These are phyloP conservation scores for Podarcis cretensis DNA, from an alignment of 2,113 vertebrate species.

Conservation along the genomic window DNA sequence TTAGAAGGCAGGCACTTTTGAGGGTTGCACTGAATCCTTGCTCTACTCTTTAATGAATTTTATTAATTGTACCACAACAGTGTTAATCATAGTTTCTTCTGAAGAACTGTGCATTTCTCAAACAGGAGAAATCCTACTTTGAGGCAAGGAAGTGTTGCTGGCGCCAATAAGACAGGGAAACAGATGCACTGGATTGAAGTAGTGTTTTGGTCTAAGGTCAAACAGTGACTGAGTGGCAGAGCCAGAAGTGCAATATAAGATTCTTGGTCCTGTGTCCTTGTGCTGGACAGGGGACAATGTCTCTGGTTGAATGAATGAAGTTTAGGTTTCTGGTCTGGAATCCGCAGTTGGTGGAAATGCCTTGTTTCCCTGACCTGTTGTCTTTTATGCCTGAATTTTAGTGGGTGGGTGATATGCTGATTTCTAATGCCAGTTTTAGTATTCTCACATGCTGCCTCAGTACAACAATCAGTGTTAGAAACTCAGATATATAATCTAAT, in stretches of 20 bases:
- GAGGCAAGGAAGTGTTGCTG: neutral
- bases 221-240: neutral
- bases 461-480: neutral
- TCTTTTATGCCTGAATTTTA: neutral
- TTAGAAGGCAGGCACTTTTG: neutral
- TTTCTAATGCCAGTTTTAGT: neutral
- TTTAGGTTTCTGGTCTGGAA: neutral
- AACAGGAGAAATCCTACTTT: neutral
- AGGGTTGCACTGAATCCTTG: neutral
- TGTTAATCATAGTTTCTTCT: neutral
- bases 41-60: neutral
- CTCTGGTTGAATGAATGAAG: accelerated
- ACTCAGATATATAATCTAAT: no score
- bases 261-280: neutral
- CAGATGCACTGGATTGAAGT: neutral
- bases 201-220: neutral
- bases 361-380: neutral
- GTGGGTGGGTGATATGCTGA: neutral
- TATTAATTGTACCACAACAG: neutral
- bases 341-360: neutral
- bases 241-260: accelerated
- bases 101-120: neutral
- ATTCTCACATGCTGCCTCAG: neutral
- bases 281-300: neutral
- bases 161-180: accelerated